A percentile compares a stretch with the other conserved stretches of the same genome.
These are phyloP conservation scores for Misgurnus mizolepis DNA, from an alignment of 2,113 vertebrate genomes.

Conservation along the genomic window DNA sequence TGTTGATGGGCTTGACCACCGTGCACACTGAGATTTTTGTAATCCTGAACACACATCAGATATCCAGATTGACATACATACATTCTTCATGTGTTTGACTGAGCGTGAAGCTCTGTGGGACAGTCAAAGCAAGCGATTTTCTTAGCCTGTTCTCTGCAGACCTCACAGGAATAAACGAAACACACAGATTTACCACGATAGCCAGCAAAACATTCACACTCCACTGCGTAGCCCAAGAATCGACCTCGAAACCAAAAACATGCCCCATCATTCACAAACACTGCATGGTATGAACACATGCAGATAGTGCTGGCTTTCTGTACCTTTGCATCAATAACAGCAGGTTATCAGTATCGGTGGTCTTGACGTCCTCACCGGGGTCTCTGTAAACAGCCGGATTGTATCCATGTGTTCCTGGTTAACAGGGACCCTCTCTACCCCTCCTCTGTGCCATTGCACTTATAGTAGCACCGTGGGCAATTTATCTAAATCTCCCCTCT, in stretches of 20 bases:
- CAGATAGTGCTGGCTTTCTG: constrained; percentile 70
- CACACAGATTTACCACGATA: not conserved
- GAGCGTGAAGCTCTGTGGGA: constrained; percentile 58
- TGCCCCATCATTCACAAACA: constrained; percentile 53
- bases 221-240: not conserved
- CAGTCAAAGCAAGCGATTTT: constrained; percentile 34
- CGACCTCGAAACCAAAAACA: constrained; percentile 12
- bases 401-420: constrained; percentile 61
- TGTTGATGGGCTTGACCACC: not conserved
- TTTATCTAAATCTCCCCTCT: constrained; percentile 95
- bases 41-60: too few relatives aligned
- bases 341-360: constrained; percentile 61
- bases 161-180: constrained; percentile 41
- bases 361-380: constrained; percentile 61
- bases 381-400: constrained; percentile 72
- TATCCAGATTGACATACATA: constrained; percentile 32
- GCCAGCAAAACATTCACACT: constrained; percentile 26
- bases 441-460: constrained; percentile 61
- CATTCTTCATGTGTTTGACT: constrained; percentile 64
- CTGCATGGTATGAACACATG: constrained; percentile 64
- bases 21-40: not conserved
- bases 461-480: constrained; percentile 77
- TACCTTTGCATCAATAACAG: constrained; percentile 71
- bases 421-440: constrained; percentile 55
- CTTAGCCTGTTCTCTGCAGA: constrained; percentile 21